Conservation (phyloP, 2,797 vertebrate species). For the Urocyon cinereoargenteus region DNA sequence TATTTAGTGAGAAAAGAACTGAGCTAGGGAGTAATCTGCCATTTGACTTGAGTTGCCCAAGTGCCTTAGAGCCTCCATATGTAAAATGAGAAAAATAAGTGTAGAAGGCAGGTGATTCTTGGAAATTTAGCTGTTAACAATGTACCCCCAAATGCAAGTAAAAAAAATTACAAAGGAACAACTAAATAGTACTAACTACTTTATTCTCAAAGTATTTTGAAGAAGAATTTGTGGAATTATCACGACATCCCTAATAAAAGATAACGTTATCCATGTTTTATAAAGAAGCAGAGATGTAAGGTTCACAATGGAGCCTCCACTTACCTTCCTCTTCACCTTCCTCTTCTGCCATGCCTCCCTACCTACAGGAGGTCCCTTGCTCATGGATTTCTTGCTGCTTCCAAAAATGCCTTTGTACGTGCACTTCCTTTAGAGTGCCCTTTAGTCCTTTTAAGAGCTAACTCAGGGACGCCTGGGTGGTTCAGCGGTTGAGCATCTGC, state of each 20-base stretch:
- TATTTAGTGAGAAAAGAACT: not conserved
- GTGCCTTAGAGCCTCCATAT: not conserved
- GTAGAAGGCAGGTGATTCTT: not conserved
- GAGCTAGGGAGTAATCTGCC: not conserved
- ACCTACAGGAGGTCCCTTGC: not conserved
- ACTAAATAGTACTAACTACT: not conserved
- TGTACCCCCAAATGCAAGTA: not conserved
- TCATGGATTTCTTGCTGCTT: not conserved
- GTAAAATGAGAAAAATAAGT: conserved; percentile 27
- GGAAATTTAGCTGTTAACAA: not conserved
- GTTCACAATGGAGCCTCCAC: not conserved
- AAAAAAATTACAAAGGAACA: not conserved
- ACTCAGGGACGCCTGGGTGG: too few species aligned
- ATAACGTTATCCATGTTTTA: not conserved
- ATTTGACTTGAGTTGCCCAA: conserved; percentile 11
- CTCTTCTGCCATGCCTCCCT: not conserved
- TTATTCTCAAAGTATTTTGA: not conserved
- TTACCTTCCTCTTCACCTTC: not conserved
- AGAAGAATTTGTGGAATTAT: not conserved
- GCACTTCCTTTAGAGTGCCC: not conserved
- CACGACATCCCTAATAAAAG: not conserved
- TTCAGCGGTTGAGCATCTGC: too few species aligned
- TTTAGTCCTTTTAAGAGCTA: not conserved
- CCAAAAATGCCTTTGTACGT: not conserved
- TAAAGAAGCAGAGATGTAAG: not conserved